These are phyloP conservation scores for Campoletis sonorensis DNA, from an alignment of 1,140 invertebrate genomes.

Conservation along the genomic window DNA sequence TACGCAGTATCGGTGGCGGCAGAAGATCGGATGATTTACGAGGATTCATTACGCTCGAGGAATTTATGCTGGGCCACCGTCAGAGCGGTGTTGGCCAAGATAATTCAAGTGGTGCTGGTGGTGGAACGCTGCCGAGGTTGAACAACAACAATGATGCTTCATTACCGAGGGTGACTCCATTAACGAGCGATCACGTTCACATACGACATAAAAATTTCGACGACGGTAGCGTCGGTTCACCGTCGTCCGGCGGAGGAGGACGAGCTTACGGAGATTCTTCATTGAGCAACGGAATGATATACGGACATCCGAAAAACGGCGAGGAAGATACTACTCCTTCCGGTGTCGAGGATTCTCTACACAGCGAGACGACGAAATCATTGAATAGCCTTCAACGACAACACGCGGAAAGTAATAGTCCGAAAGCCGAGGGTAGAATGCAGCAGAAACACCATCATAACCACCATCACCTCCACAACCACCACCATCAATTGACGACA, in stretches of 20 bases:
- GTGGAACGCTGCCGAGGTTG: too few relatives aligned
- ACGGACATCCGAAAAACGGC: slow-evolving; percentile 58
- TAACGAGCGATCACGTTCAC: slow-evolving; percentile 66
- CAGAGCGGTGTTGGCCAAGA: slow-evolving; percentile 81
- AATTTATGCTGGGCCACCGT: slow-evolving; percentile 83
- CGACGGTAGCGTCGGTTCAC: slow-evolving; percentile 49
- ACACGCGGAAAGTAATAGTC: not conserved
- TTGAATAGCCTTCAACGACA: not conserved
- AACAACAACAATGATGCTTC: slow-evolving; percentile 44
- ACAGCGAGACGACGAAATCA: not conserved
- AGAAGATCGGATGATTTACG: slow-evolving; percentile 71
- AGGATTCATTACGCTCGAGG: slow-evolving; percentile 82
- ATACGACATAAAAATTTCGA: slow-evolving; percentile 62
- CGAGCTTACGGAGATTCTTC: slow-evolving; percentile 39
- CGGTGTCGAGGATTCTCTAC: slow-evolving; percentile 27
- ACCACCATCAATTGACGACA: not conserved
- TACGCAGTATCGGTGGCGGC: slow-evolving; percentile 14
- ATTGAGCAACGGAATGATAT: slow-evolving; percentile 59
- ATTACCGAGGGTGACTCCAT: slow-evolving; percentile 56
- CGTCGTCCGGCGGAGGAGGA: not conserved
- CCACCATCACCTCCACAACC: too few relatives aligned
- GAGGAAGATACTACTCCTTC: slow-evolving; percentile 51
- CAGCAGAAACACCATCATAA: too few relatives aligned
- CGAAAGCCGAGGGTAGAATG: too few relatives aligned
- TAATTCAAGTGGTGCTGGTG: slow-evolving; percentile 4